Base-by-base conservation (phyloP, 2,113 vertebrate species). In the Dipodomys ordii region DNA sequence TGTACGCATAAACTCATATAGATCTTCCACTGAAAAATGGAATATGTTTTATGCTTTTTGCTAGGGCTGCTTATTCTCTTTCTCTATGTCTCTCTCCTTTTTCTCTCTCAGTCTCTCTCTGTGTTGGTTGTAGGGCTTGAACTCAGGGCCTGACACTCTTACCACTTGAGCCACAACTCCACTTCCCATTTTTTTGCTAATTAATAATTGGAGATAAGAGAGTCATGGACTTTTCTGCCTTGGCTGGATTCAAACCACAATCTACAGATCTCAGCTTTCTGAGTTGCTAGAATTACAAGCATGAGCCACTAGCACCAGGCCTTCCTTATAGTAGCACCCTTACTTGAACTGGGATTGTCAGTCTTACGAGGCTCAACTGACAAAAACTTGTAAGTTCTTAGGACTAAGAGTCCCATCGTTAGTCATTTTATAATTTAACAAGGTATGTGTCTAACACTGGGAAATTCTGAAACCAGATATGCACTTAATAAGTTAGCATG, bases 401-500 rank as follows among this genome's bases (percentile, higher is more conserved):
- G 74, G 32, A 64, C 16, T 90, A 92, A 96, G 77, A 62, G 65
- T 22, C 32, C 90, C 20, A 35, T 71, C 79, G 22, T 81, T 39
- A 95, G 44, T 84, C 28, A 46, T 68, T 72, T 87, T 93, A 62
- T 80, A 91, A 88, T 89, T 91, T 84, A 91, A 87, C 39, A 87
- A 94, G n/a, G 32, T 86, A 74, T 57, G 11, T 89, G 15, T 74
- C 71, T 96, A 94, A 90, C 13, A 91, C 15, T 76, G 39, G 60
- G 20, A 44, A 25, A 76, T 87, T 64, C 64, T 68, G 19, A 16
- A 95, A 87, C 25, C 39, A 95, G 87, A 89, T 90, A 90, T 79
- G 16, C 49, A 90, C 39, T 57, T 11, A 88, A n/a, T 87, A 94
- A 74, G 88, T 94, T 74, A 82, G 11, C 28, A 32, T 80, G 64